These are phyloP conservation scores for Tragulus kanchil DNA, from an alignment of 2,113 vertebrate genomes.

Conservation along the genomic window DNA sequence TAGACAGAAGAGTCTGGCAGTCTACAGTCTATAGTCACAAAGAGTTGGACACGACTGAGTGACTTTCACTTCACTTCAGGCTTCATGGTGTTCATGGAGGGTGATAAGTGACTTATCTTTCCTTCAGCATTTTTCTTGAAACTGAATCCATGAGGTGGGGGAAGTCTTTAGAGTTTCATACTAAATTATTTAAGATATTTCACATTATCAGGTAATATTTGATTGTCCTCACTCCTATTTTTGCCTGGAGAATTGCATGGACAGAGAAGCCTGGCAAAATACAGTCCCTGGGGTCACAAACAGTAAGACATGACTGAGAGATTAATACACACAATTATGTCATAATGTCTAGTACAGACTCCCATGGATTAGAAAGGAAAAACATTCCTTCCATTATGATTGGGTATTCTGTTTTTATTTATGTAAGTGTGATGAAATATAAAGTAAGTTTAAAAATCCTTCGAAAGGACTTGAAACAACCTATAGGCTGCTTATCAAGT, in stretches of 20 bases:
- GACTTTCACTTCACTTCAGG: not conserved
- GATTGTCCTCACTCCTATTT: not conserved
- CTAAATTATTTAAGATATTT: not conserved
- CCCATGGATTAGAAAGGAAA: not conserved
- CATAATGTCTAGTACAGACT: not conserved
- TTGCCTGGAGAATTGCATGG: too few relatives aligned
- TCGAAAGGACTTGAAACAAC: not conserved
- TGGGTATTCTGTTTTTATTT: not conserved
- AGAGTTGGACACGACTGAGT: too few relatives aligned
- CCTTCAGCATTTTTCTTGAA: not conserved
- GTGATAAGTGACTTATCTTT: not conserved
- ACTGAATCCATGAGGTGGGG: not conserved
- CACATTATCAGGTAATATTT: not conserved
- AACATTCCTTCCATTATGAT: not conserved
- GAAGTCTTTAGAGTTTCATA: not conserved
- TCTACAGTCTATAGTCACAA: too few relatives aligned
- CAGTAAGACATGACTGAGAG: too few relatives aligned
- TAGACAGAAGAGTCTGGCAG: too few relatives aligned
- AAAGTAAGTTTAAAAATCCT: not conserved
- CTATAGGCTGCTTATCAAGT: not conserved
- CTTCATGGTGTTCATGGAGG: not conserved
- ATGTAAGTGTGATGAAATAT: not conserved
- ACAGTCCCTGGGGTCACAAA: too few relatives aligned
- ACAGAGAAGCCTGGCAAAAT: too few relatives aligned
- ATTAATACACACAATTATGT: not conserved